Conservation (phyloP, 2,888 invertebrate species). For the Zele albiditarsus region DNA sequence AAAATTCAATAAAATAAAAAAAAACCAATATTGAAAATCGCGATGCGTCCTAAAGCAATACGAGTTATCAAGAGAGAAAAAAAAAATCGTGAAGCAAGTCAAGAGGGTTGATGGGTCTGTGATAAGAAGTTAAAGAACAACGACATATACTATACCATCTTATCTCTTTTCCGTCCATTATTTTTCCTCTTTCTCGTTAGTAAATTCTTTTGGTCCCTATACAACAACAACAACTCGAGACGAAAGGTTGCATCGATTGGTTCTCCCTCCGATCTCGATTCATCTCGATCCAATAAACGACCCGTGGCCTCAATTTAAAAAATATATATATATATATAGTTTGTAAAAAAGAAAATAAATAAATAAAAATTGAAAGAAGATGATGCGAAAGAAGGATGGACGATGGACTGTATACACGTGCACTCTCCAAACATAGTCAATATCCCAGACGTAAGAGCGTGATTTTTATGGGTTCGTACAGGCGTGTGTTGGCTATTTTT, state of each 20-base stretch:
- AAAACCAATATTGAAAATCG: slow-evolving; percentile 9
- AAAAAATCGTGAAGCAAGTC: not conserved
- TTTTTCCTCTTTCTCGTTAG: slow-evolving; percentile 31
- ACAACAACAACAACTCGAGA: slow-evolving; percentile 16
- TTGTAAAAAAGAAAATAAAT: slow-evolving; percentile 36
- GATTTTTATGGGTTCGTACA: slow-evolving; percentile 63
- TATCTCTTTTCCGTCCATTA: not conserved
- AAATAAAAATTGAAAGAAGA: slow-evolving; percentile 28
- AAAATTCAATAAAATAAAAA: slow-evolving; percentile 2
- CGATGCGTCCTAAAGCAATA: not conserved
- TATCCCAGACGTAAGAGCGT: slow-evolving; percentile 50
- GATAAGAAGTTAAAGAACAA: slow-evolving; percentile 23
- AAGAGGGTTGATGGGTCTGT: slow-evolving; percentile 18
- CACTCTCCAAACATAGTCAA: slow-evolving; percentile 33
- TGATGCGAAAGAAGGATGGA: slow-evolving; percentile 17
- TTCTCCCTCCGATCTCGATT: slow-evolving; percentile 37
- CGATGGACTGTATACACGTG: not conserved
- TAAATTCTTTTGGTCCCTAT: slow-evolving; percentile 16
- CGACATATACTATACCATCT: not conserved
- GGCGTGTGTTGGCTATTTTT: slow-evolving; percentile 58
- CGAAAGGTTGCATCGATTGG: slow-evolving; percentile 34
- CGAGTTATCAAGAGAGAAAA: slow-evolving; percentile 1
- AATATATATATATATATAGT: not conserved
- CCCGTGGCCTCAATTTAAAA: slow-evolving; percentile 58
- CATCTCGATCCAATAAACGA: slow-evolving; percentile 60